A percentile compares a stretch with the other conserved stretches of the same genome.
Conservation (phyloP, 2,113 vertebrate genomes). For the Rhizomys pruinosus region DNA sequence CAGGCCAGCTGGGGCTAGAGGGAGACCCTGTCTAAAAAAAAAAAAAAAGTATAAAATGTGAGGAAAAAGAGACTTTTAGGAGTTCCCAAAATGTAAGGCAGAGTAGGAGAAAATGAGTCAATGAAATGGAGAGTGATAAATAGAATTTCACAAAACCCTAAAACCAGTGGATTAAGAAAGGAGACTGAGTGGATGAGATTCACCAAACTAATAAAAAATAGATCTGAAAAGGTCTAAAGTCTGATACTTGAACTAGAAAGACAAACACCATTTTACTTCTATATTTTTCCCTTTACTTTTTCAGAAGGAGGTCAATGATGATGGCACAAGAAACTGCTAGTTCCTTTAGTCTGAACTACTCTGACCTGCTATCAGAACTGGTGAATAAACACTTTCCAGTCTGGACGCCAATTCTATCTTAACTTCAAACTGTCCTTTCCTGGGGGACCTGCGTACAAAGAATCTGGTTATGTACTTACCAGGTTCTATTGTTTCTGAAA, state of each 20-base stretch:
- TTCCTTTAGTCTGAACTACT: background rate
- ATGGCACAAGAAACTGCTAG: background rate
- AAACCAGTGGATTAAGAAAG: background rate
- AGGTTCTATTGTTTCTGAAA: constrained; percentile 46
- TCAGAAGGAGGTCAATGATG: background rate
- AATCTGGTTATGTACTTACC: constrained; percentile 32
- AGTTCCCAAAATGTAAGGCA: background rate
- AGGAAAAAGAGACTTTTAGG: background rate
- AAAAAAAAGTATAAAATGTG: background rate
- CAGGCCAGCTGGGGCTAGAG: too few relatives aligned
- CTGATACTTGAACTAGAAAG: background rate
- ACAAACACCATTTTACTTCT: background rate
- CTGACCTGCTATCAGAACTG: constrained; percentile 44
- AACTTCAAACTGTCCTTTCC: constrained; percentile 44
- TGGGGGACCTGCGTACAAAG: background rate
- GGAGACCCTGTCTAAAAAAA: too few relatives aligned
- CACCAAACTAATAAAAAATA: background rate
- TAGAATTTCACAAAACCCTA: background rate
- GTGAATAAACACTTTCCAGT: background rate
- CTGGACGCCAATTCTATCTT: constrained; percentile 7
- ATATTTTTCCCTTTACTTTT: background rate
- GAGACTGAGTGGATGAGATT: background rate
- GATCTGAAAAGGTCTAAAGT: constrained; percentile 9
- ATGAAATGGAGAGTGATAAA: background rate
- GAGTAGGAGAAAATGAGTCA: background rate